Conservation (phyloP, 1,140 invertebrate species). For the Limonius californicus region DNA sequence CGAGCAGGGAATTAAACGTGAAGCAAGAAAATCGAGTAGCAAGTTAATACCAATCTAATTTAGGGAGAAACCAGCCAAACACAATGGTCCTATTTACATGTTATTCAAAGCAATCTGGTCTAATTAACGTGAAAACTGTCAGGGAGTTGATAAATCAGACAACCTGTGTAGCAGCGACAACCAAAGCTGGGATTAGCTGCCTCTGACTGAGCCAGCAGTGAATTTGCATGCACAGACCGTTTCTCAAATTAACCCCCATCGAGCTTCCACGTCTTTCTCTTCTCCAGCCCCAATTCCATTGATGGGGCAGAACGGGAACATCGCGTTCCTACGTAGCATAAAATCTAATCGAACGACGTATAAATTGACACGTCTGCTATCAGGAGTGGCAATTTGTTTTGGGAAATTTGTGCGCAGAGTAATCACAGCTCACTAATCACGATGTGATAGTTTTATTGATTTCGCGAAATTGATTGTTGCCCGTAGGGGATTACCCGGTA, state of each 20-base stretch:
- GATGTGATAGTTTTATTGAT: not conserved
- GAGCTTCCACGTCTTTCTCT: not conserved
- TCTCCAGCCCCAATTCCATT: not conserved
- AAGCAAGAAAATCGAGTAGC: not conserved
- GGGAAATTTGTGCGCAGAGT: not conserved
- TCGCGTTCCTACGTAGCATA: not conserved
- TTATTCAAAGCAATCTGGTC: constrained; percentile 13
- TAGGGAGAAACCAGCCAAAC: constrained; percentile 1
- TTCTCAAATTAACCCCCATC: constrained; percentile 10
- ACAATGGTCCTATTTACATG: constrained; percentile 10
- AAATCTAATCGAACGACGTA: not conserved
- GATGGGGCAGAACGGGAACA: not conserved
- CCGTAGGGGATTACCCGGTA: not conserved
- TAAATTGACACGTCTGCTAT: constrained; percentile 1
- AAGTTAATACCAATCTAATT: constrained; percentile 7
- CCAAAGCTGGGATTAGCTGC: constrained; percentile 10
- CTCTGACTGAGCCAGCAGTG: constrained; percentile 6
- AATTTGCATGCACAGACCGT: constrained; percentile 10
- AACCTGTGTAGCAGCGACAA: constrained; percentile 8
- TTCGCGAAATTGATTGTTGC: not conserved
- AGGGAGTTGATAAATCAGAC: constrained; percentile 8
- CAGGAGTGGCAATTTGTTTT: not conserved
- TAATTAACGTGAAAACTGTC: constrained; percentile 15
- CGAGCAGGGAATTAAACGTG: not conserved
- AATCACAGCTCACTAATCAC: not conserved